Conservation (phyloP, 2,888 invertebrate species). For the Notodonta dromedarius region DNA sequence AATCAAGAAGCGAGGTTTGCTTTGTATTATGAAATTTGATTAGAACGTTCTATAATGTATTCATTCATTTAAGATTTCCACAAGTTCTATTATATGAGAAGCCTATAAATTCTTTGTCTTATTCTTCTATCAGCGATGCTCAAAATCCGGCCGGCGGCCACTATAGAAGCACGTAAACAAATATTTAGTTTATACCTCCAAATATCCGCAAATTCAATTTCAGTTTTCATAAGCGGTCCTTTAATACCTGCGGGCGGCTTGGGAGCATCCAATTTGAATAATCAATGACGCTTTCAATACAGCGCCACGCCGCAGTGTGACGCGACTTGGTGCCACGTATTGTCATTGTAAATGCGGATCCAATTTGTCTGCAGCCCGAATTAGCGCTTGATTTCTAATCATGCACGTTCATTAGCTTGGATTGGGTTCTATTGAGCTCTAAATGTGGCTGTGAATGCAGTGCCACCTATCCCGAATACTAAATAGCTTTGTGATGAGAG, state of each 20-base stretch:
- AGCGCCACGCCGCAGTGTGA: background rate
- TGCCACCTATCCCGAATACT: background rate
- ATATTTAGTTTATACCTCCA: conserved; percentile 1
- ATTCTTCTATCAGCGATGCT: background rate
- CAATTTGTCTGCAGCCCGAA: background rate
- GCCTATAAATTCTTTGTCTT: too few relatives aligned
- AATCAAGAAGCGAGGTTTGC: background rate
- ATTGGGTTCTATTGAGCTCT: background rate
- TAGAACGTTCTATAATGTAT: background rate
- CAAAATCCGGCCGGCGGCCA: background rate
- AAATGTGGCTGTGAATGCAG: background rate
- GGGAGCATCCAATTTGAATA: background rate
- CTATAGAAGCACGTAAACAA: background rate
- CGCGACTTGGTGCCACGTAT: background rate
- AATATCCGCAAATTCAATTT: conserved; percentile 6
- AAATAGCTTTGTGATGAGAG: too few relatives aligned
- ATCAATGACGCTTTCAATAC: conserved; percentile 2
- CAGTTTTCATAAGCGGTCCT: conserved; percentile 8
- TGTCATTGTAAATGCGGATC: background rate
- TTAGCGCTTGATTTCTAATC: background rate
- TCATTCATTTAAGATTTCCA: too few relatives aligned
- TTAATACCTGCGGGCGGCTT: background rate
- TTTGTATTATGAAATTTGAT: background rate
- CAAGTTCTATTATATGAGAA: too few relatives aligned
- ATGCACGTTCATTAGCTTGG: conserved; percentile 1